Conservation (phyloP, 2,113 vertebrate genomes). For the Corythoichthys haematopterus region DNA sequence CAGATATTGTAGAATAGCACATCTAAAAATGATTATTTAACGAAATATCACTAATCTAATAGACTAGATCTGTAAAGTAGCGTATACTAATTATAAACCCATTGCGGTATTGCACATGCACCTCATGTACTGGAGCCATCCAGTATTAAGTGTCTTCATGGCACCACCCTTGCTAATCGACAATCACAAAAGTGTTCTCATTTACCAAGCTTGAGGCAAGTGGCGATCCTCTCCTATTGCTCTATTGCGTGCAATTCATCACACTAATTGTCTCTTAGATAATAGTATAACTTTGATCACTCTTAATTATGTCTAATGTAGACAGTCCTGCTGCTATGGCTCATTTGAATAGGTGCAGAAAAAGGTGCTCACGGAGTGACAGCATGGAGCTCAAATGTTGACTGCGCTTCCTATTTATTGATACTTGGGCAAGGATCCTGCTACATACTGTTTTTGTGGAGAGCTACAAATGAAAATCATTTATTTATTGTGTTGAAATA, state of each 20-base stretch:
- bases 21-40: constrained; percentile 18
- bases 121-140: constrained; percentile 6
- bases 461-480: constrained; percentile 35
- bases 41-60: constrained; percentile 29
- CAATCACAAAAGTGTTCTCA: constrained; percentile 26
- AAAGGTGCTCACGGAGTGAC: constrained; percentile 20
- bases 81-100: constrained; percentile 11
- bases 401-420: constrained; percentile 56
- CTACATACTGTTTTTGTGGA: constrained; percentile 29
- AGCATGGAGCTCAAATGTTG: constrained; percentile 9
- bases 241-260: constrained; percentile 35
- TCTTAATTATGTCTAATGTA: constrained; percentile 17
- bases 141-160: constrained; percentile 11
- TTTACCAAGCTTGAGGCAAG: constrained; percentile 21
- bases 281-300: neutral
- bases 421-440: constrained; percentile 28
- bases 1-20: constrained; percentile 3
- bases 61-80: constrained; percentile 42
- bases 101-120: constrained; percentile 59
- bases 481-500: constrained; percentile 26
- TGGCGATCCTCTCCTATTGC: constrained; percentile 26
- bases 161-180: constrained; percentile 16
- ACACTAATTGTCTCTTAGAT: constrained; percentile 18
- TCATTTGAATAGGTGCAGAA: constrained; percentile 27
- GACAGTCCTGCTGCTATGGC: constrained; percentile 48